Evolutionary conservation across 2,113 vertebrate species (phyloP).

Genomic region (Tupaia tana): DNA sequence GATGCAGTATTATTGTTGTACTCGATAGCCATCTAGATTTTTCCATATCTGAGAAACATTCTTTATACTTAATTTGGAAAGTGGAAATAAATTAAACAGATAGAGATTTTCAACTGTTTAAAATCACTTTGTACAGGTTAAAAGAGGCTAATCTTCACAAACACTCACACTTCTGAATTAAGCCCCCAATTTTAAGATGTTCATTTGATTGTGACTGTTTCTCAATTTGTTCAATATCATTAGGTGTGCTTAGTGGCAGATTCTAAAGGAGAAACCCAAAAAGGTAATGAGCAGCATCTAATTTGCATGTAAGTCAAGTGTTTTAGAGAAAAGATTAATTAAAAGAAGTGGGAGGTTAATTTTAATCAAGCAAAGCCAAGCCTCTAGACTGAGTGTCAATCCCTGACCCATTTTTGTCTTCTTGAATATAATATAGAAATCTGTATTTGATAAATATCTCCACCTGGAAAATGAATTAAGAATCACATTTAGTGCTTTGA

Average conservation of each 20-base stretch:
- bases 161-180: slow-evolving; percentile 7
- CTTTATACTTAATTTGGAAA: neutral
- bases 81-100: neutral
- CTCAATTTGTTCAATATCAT: neutral
- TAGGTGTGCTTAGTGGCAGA: neutral
- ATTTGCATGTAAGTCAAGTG: neutral
- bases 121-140: neutral
- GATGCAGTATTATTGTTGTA: neutral
- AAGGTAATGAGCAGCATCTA: neutral
- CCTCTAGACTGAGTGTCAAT: neutral
- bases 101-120: slow-evolving; percentile 3
- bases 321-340: slow-evolving; percentile 58
- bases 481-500: neutral
- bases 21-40: neutral
- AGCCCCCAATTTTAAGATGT: neutral
- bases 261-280: slow-evolving; percentile 32
- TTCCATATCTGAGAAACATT: neutral
- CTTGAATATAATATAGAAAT: neutral
- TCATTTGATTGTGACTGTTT: neutral
- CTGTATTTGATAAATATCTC: neutral
- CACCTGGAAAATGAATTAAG: neutral
- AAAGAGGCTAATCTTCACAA: slow-evolving; percentile 9
- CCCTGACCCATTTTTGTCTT: neutral
- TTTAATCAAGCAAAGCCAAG: neutral
- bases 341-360: slow-evolving; percentile 13